Evolutionary conservation across 2,888 invertebrate species (phyloP).

Genomic region (Phortica okadai): DNA sequence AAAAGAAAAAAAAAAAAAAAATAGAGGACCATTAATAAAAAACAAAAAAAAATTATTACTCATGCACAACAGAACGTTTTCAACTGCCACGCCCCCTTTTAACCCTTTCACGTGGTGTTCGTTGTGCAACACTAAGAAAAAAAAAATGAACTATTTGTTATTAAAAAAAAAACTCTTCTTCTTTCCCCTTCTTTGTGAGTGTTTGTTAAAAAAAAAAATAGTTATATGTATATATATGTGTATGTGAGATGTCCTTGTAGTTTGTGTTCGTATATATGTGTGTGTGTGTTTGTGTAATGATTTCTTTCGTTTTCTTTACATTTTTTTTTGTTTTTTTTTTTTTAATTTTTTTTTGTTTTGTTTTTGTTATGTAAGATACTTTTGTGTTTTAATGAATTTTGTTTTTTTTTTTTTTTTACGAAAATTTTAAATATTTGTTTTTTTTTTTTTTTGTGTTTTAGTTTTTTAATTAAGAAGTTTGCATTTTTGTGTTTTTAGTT

Average conservation of each 20-base stretch:
- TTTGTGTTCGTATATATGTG: constrained; percentile 44
- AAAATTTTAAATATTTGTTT: neutral
- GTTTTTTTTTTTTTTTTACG: neutral
- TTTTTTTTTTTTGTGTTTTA: neutral
- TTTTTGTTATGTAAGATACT: constrained; percentile 26
- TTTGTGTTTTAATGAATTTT: neutral
- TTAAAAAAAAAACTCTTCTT: no score
- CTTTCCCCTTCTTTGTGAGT: no score
- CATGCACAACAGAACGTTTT: no score
- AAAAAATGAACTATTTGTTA: no score
- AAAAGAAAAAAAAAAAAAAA: constrained; percentile 53
- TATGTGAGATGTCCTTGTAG: constrained; percentile 49
- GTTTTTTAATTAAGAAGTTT: neutral
- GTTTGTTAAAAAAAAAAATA: constrained; percentile 36
- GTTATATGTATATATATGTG: constrained; percentile 33
- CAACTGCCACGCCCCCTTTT: no score
- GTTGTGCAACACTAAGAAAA: no score
- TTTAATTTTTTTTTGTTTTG: constrained; percentile 21
- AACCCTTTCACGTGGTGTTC: no score
- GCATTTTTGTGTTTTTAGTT: no score
- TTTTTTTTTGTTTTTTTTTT: constrained; percentile 14
- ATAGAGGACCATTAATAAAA: constrained; percentile 56
- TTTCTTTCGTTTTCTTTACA: constrained; percentile 34
- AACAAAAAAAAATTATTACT: constrained; percentile 41
- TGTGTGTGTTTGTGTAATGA: constrained; percentile 33